Percentiles rank a stretch among this genome's conserved stretches.
phyloP scores from a whole-genome alignment of 2,797 vertebrate genomes.

The Australoheros facetus region DNA sequence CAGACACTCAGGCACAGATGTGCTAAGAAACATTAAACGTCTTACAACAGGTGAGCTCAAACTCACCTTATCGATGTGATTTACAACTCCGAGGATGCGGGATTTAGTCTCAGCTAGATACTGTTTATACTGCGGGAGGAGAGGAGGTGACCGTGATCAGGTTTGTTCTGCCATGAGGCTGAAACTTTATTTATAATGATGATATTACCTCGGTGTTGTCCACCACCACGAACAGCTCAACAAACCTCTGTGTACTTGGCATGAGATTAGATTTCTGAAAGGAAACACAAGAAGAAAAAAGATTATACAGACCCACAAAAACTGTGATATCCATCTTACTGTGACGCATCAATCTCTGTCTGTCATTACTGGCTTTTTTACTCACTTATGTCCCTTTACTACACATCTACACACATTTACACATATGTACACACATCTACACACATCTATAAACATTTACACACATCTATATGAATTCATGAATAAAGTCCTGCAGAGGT shows the following conservation, averaged over 20 bases:
- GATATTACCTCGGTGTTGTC: slow-evolving; percentile 87
- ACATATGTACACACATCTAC: no score
- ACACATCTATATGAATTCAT: background rate
- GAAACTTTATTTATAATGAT: background rate
- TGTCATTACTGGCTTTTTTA: background rate
- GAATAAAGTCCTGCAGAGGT: background rate
- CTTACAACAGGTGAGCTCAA: background rate
- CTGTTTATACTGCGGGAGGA: slow-evolving; percentile 44
- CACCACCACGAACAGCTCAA: slow-evolving; percentile 88
- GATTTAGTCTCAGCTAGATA: slow-evolving; percentile 58
- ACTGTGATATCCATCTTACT: accelerated
- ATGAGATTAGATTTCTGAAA: slow-evolving; percentile 66
- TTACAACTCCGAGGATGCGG: slow-evolving; percentile 85
- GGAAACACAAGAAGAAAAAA: background rate
- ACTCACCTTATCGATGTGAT: slow-evolving; percentile 90
- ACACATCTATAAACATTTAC: background rate
- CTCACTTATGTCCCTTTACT: background rate
- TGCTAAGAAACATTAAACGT: no score
- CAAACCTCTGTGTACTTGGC: slow-evolving; percentile 74
- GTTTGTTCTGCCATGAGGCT: background rate
- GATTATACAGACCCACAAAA: no score
- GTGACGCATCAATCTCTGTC: background rate
- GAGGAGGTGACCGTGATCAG: background rate
- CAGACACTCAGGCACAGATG: background rate
- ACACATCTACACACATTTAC: background rate